A percentile compares a stretch with the other conserved stretches of the same genome.
Evolutionary conservation across 2,797 vertebrate genomes (phyloP).

Genomic region (Semotilus atromaculatus): DNA sequence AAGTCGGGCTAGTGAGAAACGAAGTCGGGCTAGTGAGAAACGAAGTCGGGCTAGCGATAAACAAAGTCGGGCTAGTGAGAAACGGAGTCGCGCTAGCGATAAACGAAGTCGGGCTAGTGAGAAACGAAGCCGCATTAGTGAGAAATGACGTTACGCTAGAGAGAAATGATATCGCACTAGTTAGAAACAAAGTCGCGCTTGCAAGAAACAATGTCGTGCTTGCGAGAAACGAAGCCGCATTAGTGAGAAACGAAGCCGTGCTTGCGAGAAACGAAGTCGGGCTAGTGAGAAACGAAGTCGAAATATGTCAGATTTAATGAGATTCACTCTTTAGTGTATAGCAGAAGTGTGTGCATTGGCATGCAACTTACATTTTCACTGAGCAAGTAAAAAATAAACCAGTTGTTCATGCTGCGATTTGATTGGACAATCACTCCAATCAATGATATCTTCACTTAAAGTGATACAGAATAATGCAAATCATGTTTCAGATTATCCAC

Average conservation of each 20-base stretch:
- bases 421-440: not conserved
- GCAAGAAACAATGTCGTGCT: no score
- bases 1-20: rapidly evolving
- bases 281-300: no score
- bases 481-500: not conserved
- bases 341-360: not conserved
- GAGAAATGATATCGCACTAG: rapidly evolving
- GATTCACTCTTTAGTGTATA: not conserved
- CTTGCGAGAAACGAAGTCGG: no score
- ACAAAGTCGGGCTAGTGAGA: rapidly evolving
- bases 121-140: rapidly evolving
- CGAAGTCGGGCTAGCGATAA: rapidly evolving
- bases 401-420: not conserved
- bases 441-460: not conserved
- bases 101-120: rapidly evolving
- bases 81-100: rapidly evolving
- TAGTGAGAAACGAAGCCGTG: no score
- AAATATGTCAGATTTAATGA: no score
- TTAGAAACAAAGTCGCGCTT: rapidly evolving
- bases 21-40: rapidly evolving
- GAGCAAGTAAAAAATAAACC: not conserved
- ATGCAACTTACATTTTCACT: not conserved
- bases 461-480: not conserved
- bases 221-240: rapidly evolving
- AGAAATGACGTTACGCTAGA: rapidly evolving